Evolutionary conservation across 2,888 invertebrate species (phyloP), one percentile per base, ranked within the genome.

Genomic region (Plutella xylostella): DNA sequence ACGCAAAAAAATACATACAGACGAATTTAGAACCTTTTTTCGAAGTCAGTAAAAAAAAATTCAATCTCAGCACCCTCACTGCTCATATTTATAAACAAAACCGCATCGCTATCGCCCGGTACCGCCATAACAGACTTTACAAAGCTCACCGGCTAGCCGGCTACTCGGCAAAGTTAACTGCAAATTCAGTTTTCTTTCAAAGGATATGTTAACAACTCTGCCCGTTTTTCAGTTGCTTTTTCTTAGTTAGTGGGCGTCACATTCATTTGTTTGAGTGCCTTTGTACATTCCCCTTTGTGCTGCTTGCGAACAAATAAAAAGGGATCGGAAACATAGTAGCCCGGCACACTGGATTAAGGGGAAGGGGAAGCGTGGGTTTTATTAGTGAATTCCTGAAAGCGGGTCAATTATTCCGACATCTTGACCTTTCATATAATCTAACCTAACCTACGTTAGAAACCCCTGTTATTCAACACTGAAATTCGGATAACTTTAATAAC

Each of bases 191-290:
- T 17, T 40, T 5, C 25, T 15, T n/a, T 40, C 25, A 15, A 17
- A 40, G 25, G 12, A 22, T 25, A 9, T 28, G 15, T 28, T 28
- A 40, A 40, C 25, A 40, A 28, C 5, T 9, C 12, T 4, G 4
- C 4, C 9, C 14, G 4, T 34, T 34, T 38, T 34, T 34, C 34
- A 34, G 15, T 34, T 14, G 34, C 19, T 19, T 37, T 37, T 37
- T 37, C 19, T 33, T 33, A 33, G 19, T 37, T 19, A 37, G 37
- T 19, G 20, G 37, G 37, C n/a, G 37, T 37, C 37, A 37, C 37
- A 19, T 37, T 37, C 37, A 37, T 37, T 37, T 37, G 37, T 37
- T 18, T 37, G 37, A 37, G 20, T 20, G 37, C 37, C 37, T 37
- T 37, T 37, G 37, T 12, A 33, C 12, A 7, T 19, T 9, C 20